A percentile compares a stretch with the other conserved stretches of the same genome.
phyloP scores from a whole-genome alignment of 2,888 invertebrate species.

The Unio delphinus region DNA sequence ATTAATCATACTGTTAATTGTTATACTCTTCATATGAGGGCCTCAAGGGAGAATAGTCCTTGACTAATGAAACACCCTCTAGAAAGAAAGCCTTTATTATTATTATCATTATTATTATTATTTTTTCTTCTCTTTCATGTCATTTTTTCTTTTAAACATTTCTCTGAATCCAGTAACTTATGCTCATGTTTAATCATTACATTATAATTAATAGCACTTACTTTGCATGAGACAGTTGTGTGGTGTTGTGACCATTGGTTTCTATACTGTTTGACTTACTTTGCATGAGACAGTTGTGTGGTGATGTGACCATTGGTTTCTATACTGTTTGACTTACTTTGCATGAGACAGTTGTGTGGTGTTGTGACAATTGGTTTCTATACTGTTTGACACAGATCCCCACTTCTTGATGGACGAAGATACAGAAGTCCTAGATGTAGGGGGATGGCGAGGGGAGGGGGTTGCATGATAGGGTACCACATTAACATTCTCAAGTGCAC shows the following conservation, averaged over 20 bases:
- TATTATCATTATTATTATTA: no score
- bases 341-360: conserved; percentile 41
- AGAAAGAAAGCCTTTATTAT: no score
- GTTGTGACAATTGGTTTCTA: conserved; percentile 21
- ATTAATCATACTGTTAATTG: no score
- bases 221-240: conserved; percentile 46
- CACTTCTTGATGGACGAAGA: conserved; percentile 55
- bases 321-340: conserved; percentile 48
- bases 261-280: conserved; percentile 36
- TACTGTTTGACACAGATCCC: conserved; percentile 56
- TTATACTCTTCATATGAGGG: no score
- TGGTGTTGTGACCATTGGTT: conserved; percentile 25
- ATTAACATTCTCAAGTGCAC: conserved; percentile 47
- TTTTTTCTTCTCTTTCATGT: no score
- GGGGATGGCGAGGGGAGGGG: conserved; percentile 21
- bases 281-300: conserved; percentile 41
- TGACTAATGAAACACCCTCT: no score
- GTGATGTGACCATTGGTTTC: conserved; percentile 27
- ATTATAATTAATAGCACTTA: conserved; percentile 22
- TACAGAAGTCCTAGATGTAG: conserved; percentile 18
- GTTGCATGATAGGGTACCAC: conserved; percentile 28
- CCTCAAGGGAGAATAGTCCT: no score
- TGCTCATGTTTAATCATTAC: no score
- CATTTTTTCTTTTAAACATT: no score
- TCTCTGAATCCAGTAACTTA: no score